phyloP scores from a whole-genome alignment of 2,888 invertebrate genomes.

The Homarus gammarus region DNA sequence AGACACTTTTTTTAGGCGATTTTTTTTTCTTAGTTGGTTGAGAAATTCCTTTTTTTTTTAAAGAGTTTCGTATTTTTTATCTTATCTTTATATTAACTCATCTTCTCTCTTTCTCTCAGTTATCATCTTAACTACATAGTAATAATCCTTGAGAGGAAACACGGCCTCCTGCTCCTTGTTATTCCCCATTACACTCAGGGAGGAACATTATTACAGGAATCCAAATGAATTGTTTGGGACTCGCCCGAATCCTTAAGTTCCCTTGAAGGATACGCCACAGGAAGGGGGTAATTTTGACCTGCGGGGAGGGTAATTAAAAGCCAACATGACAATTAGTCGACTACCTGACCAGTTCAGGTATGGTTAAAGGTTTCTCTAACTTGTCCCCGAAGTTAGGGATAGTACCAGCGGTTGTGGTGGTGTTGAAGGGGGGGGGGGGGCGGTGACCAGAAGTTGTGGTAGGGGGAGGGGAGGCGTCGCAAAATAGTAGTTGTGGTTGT shows the following conservation, averaged over 20 bases:
- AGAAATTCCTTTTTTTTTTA: too few species aligned
- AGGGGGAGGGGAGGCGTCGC: too few species aligned
- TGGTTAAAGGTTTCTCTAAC: background rate
- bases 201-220: background rate
- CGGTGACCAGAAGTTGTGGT: too few species aligned
- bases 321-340: conserved; percentile 58
- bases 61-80: too few species aligned
- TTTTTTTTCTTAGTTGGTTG: too few species aligned
- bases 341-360: conserved; percentile 44
- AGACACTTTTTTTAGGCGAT: too few species aligned
- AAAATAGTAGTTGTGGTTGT: too few species aligned
- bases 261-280: conserved; percentile 23
- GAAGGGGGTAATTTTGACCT: conserved; percentile 55
- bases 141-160: too few species aligned
- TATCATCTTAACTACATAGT: too few species aligned
- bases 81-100: too few species aligned
- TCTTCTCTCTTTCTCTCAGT: too few species aligned
- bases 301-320: conserved; percentile 49
- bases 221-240: background rate
- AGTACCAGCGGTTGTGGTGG: background rate
- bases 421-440: background rate
- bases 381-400: background rate
- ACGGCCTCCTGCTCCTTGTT: too few species aligned
- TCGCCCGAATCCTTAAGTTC: background rate
- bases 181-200: background rate